Percentiles rank a stretch among this genome's conserved stretches.
Evolutionary conservation across 2,113 vertebrate genomes (phyloP).

Genomic region (Lepisosteus oculatus): DNA sequence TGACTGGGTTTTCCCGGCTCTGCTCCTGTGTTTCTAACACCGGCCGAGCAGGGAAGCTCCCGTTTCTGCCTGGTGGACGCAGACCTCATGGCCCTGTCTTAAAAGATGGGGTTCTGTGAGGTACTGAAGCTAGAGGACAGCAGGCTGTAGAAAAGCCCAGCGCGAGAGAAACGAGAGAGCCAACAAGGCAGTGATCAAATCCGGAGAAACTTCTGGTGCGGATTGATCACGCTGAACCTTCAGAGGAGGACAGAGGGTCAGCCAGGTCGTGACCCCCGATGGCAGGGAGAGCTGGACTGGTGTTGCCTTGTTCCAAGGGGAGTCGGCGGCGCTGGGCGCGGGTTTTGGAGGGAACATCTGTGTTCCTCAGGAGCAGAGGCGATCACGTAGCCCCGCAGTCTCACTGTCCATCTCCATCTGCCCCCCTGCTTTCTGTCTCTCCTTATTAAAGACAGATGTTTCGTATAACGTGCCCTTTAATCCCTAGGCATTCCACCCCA

Average conservation of each 20-base stretch:
- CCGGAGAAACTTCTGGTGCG: too few relatives aligned
- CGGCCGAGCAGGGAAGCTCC: too few relatives aligned
- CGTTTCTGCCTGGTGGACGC: too few relatives aligned
- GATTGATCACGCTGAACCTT: too few relatives aligned
- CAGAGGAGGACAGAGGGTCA: neutral
- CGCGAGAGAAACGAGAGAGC: too few relatives aligned
- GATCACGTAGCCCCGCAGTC: neutral
- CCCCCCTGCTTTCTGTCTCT: neutral
- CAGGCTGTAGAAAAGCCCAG: too few relatives aligned
- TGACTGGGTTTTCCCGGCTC: too few relatives aligned
- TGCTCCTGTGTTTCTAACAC: too few relatives aligned
- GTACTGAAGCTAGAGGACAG: too few relatives aligned
- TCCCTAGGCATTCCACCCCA: neutral
- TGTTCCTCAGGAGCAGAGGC: neutral
- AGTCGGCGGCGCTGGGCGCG: neutral
- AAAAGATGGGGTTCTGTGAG: too few relatives aligned
- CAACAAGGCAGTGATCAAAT: too few relatives aligned
- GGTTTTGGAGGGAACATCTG: neutral
- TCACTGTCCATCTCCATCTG: neutral
- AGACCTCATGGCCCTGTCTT: too few relatives aligned
- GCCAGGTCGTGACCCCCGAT: neutral
- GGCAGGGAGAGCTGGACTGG: neutral
- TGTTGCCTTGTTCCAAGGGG: neutral
- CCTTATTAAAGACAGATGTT: conserved; percentile 25
- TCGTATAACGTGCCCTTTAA: neutral